Base-by-base conservation (phyloP, 2,113 vertebrate genomes). In the Poecile atricapillus region DNA sequence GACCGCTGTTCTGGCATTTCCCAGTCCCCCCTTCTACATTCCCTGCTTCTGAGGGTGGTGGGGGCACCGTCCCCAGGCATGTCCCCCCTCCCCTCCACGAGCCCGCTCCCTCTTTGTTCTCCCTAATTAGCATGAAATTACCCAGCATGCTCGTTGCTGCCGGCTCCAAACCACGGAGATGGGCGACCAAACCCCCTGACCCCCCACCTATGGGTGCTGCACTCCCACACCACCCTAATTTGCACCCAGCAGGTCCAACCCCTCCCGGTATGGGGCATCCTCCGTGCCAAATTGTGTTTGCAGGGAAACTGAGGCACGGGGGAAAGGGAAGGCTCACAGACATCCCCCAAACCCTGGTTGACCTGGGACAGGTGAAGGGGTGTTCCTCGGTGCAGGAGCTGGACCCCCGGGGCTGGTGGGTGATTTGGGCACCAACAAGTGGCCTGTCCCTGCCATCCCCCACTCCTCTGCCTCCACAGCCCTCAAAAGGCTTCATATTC, bases 71-170 rank as follows among this genome's bases (percentile, higher is more conserved):
- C 70, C 59, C 18, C 55, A 39, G 9, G 33, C 60, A 3, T 25
- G 27, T 33, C 5, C 33, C 62, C 41, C 31, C 37, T 2, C 5
- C 17, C 30, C 65, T 3, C 25, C 65, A 3, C 58, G 12, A 73
- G 31, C 68, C 74, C 9, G 4, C 39, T 93, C 56, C 65, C 49
- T 91, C 96, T 96, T 96, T 96, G 96, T 96, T 95, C 95, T 87
- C 87, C 81, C 50, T 93, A 92, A 96, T 96, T 94, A 94, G 93
- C 75, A 89, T 77, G 89, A 43, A 96, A 94, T 93, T 92, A 94
- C 89, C 87, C 95, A 55, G 87, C 89, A 80, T 94, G 65, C 88
- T 88, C 63, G 7, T 35, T n/a, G 70, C 89, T 60, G 67, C 49
- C 21, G 23, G 77, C 79, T 88, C 83, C 12, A 1, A 88, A 83